These are phyloP conservation scores for Ceyx cyanopectus DNA, from an alignment of 2,113 vertebrate species.

Conservation along the genomic window DNA sequence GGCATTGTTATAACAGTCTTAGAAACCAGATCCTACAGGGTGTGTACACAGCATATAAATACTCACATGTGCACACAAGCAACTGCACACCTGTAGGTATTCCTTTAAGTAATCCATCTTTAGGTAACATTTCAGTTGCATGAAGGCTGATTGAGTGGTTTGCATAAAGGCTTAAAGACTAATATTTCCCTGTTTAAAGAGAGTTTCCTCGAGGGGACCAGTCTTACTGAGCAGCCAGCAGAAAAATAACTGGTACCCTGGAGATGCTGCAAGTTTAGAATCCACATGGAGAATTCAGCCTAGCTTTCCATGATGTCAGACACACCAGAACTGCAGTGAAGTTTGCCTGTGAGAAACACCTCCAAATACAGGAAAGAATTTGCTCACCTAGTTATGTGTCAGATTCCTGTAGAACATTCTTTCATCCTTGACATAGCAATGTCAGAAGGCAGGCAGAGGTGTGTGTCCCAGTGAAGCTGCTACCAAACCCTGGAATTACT, in stretches of 20 bases:
- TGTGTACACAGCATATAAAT: no score
- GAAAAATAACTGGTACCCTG: conserved; percentile 37
- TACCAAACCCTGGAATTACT: background rate
- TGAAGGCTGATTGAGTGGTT: background rate
- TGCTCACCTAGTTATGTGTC: background rate
- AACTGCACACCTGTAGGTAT: background rate
- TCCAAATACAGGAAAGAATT: background rate
- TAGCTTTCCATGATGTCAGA: background rate
- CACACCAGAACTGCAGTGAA: background rate
- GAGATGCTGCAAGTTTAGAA: conserved; percentile 1
- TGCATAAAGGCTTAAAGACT: background rate
- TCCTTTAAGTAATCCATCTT: background rate
- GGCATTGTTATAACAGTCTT: background rate
- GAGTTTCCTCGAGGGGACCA: conserved; percentile 1
- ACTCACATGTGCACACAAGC: background rate
- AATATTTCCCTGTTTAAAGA: background rate
- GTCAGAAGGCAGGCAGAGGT: background rate
- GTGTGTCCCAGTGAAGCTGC: background rate
- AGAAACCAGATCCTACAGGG: background rate
- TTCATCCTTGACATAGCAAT: background rate
- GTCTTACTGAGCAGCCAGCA: background rate
- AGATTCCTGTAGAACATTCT: background rate
- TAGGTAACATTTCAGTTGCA: background rate
- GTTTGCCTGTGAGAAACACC: background rate
- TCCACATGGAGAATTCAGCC: background rate